Conservation (phyloP, 1,140 invertebrate genomes). For the Ruditapes philippinarum region DNA sequence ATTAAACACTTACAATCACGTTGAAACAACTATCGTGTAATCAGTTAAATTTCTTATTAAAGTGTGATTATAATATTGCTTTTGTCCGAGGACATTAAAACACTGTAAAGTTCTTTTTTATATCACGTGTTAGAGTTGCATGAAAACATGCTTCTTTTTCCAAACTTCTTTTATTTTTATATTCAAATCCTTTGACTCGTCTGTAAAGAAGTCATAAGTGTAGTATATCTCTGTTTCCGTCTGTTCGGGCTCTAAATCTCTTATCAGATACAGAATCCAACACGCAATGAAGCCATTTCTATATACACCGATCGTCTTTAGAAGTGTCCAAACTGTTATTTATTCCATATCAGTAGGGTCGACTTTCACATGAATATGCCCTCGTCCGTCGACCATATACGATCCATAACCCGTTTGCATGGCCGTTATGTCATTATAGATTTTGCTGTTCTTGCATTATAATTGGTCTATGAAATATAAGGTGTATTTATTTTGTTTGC, state of each 20-base stretch:
- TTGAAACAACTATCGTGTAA: no score
- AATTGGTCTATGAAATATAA: no score
- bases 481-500: no score
- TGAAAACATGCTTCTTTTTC: constrained; percentile 37
- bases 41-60: no score
- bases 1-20: no score
- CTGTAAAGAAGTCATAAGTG: constrained; percentile 49
- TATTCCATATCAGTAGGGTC: constrained; percentile 8
- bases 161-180: constrained; percentile 30
- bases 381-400: constrained; percentile 20
- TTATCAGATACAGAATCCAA: constrained; percentile 54
- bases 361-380: constrained; percentile 43
- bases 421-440: constrained; percentile 52
- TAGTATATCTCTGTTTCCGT: constrained; percentile 1
- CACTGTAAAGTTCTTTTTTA: constrained; percentile 29
- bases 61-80: no score
- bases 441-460: constrained; percentile 50
- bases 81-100: constrained; percentile 44
- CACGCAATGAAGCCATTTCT: constrained; percentile 59
- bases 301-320: constrained; percentile 26
- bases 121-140: constrained; percentile 40
- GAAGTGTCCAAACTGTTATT: constrained; percentile 40
- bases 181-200: background rate
- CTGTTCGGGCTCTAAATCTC: background rate
- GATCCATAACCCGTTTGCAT: constrained; percentile 64